phyloP scores from a whole-genome alignment of 1,140 invertebrate species.

The Lycorma delicatula region DNA sequence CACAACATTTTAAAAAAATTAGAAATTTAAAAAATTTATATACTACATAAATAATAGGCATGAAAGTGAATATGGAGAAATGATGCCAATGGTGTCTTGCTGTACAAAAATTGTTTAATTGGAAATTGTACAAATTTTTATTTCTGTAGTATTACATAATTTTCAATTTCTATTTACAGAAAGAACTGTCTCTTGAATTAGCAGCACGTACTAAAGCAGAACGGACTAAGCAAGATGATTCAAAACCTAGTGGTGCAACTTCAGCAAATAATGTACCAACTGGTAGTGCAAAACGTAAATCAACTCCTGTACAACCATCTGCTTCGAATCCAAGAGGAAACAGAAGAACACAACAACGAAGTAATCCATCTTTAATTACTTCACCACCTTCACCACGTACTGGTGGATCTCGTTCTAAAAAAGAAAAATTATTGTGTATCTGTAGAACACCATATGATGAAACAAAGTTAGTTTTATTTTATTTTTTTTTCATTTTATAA shows the following conservation, averaged over 20 bases:
- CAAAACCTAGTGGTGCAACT: neutral
- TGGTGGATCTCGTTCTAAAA: conserved; percentile 42
- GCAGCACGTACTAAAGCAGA: conserved; percentile 53
- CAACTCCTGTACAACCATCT: conserved; percentile 41
- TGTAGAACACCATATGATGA: conserved; percentile 94
- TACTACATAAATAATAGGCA: too few relatives aligned
- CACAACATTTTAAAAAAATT: too few relatives aligned
- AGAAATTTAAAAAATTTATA: too few relatives aligned
- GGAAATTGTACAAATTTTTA: too few relatives aligned
- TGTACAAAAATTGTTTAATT: too few relatives aligned
- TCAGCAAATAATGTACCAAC: conserved; percentile 3
- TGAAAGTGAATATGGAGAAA: too few relatives aligned
- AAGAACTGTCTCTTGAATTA: conserved; percentile 28
- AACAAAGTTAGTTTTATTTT: conserved; percentile 55
- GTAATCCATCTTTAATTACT: neutral
- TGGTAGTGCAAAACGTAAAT: conserved; percentile 48
- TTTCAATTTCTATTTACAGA: conserved; percentile 19
- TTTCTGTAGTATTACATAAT: neutral
- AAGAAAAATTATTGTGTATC: conserved; percentile 83
- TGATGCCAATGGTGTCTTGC: too few relatives aligned
- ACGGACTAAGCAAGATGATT: conserved; percentile 48
- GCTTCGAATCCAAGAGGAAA: conserved; percentile 20
- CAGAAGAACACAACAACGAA: conserved; percentile 5
- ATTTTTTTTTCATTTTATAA: neutral
- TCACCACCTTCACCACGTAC: neutral